A percentile compares a stretch with the other conserved stretches of the same genome.
Conservation (phyloP, 2,888 invertebrate species). For the Alitta virens region DNA sequence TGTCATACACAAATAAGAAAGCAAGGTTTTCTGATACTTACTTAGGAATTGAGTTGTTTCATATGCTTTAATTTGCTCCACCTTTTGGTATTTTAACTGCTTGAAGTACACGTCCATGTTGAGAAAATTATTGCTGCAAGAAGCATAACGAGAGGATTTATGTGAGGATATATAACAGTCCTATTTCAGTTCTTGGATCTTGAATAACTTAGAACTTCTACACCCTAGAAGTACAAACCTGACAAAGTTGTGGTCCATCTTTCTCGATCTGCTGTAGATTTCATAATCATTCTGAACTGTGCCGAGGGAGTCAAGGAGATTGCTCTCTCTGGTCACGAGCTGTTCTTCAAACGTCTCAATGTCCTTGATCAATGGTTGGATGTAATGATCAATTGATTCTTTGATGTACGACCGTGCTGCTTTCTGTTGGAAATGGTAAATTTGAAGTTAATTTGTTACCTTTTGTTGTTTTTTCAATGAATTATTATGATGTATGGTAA, state of each 20-base stretch:
- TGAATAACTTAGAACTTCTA: too few relatives aligned
- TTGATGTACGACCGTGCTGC: neutral
- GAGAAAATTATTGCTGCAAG: slow-evolving; percentile 28
- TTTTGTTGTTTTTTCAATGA: too few relatives aligned
- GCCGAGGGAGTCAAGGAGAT: neutral
- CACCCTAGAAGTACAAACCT: neutral
- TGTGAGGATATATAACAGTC: too few relatives aligned
- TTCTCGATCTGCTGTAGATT: neutral
- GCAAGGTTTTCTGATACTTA: too few relatives aligned
- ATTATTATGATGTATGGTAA: too few relatives aligned
- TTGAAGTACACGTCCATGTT: slow-evolving; percentile 31
- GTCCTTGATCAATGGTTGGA: neutral
- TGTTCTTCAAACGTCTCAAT: neutral
- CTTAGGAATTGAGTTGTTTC: slow-evolving; percentile 24
- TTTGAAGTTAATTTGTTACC: too few relatives aligned
- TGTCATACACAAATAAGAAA: too few relatives aligned
- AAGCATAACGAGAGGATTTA: too few relatives aligned
- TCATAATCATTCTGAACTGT: neutral
- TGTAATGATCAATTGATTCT: neutral
- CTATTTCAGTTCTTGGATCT: too few relatives aligned
- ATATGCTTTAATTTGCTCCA: slow-evolving; percentile 26
- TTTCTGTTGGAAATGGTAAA: too few relatives aligned
- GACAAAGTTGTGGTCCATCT: neutral
- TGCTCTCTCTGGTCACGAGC: neutral
- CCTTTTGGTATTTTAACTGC: slow-evolving; percentile 28